phyloP scores from a whole-genome alignment of 2,113 vertebrate species.

The Picathartes gymnocephalus region DNA sequence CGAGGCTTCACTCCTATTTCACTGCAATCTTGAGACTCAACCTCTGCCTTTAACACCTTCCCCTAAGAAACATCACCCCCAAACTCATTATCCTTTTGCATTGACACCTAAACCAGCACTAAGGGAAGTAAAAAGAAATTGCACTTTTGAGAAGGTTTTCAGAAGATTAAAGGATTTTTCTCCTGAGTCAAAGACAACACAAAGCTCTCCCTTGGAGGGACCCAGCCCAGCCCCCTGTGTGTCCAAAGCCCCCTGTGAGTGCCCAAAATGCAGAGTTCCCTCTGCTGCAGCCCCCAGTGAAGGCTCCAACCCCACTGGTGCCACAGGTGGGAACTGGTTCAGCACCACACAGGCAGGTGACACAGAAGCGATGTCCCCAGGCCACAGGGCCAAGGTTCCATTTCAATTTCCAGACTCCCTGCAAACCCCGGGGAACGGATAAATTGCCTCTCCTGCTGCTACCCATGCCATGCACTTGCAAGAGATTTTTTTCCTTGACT shows the following conservation, averaged over 20 bases:
- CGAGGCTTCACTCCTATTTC: not conserved
- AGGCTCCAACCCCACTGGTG: not conserved
- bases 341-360: not conserved
- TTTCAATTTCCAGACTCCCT: slow-evolving; percentile 10
- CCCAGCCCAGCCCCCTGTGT: not conserved
- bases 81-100: not conserved
- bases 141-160: not conserved
- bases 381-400: not conserved
- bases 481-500: slow-evolving; percentile 25
- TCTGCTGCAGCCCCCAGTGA: not conserved
- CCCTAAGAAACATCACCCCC: not conserved
- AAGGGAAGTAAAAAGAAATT: not conserved
- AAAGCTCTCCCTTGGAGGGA: not conserved
- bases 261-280: not conserved
- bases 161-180: not conserved
- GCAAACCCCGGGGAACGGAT: slow-evolving; percentile 5
- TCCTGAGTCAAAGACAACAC: not conserved
- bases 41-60: not conserved
- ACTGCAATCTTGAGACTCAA: not conserved
- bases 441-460: slow-evolving; percentile 27
- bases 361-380: not conserved
- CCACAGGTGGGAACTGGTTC: not conserved
- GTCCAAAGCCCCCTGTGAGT: not conserved
- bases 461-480: not conserved
- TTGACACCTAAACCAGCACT: not conserved